Conservation (phyloP, 2,797 vertebrate species). For the Clamator glandarius region DNA sequence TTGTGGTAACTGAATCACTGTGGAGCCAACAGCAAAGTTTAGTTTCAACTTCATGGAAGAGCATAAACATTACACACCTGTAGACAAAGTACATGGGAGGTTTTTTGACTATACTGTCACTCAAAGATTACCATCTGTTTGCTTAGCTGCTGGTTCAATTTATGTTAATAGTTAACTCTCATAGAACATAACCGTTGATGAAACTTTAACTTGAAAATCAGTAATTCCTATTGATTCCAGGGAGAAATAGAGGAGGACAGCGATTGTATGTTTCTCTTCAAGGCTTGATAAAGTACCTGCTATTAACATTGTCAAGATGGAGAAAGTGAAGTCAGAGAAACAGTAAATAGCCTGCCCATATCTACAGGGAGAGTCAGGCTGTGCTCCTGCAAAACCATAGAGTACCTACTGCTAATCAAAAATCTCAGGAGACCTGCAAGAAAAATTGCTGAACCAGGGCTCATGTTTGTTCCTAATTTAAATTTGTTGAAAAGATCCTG, state of each 20-base stretch:
- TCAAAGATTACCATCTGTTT: conserved; percentile 54
- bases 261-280: not conserved
- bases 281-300: conserved; percentile 2
- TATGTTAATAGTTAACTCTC: conserved; percentile 63
- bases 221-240: not conserved
- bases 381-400: not conserved
- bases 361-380: not conserved
- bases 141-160: conserved; percentile 45
- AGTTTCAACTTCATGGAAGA: not conserved
- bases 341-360: not conserved
- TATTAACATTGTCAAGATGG: not conserved
- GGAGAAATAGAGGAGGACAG: not conserved
- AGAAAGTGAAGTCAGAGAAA: conserved; percentile 27
- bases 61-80: conserved; percentile 26
- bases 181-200: not conserved
- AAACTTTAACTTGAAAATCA: conserved; percentile 38
- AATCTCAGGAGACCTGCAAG: not conserved
- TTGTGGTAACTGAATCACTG: not conserved
- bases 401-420: not conserved
- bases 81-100: not conserved
- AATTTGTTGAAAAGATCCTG: not conserved
- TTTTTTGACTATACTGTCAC: not conserved
- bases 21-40: not conserved
- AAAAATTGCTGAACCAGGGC: not conserved
- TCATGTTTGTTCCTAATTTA: not conserved